Evolutionary conservation across 2,113 vertebrate species (phyloP).

Genomic region (Takifugu bimaculatus): DNA sequence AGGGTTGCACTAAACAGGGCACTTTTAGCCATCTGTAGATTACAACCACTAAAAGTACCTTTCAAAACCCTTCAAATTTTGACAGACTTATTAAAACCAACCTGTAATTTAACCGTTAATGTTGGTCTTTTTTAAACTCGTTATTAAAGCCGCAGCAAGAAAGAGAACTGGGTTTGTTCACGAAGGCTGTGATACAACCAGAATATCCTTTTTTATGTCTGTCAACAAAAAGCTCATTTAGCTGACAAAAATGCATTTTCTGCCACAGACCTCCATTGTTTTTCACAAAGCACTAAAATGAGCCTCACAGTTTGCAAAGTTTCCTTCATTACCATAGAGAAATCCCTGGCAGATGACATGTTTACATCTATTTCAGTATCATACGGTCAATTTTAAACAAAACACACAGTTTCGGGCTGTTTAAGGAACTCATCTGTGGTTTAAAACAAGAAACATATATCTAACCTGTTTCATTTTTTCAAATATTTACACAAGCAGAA

Average conservation of each 20-base stretch:
- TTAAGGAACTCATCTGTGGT: conserved; percentile 1
- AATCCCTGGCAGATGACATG: not conserved
- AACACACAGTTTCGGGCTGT: not conserved
- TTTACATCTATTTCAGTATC: not conserved
- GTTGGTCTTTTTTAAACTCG: not conserved
- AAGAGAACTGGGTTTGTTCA: too few species aligned
- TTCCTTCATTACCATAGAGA: too few species aligned
- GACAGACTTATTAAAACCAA: not conserved
- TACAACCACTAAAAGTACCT: not conserved
- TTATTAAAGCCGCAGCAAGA: too few species aligned
- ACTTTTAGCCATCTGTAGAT: conserved; percentile 4
- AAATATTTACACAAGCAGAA: conserved; percentile 4
- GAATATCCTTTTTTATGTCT: not conserved
- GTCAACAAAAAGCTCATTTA: not conserved
- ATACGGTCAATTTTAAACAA: not conserved
- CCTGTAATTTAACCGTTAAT: not conserved
- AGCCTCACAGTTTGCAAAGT: not conserved
- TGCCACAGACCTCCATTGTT: not conserved
- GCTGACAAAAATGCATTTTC: not conserved
- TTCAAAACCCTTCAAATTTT: not conserved
- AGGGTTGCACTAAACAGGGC: not conserved
- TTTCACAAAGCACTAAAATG: not conserved
- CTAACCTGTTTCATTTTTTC: not conserved
- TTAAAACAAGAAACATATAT: not conserved
- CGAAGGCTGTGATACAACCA: too few species aligned